Base-by-base conservation (phyloP, 2,888 invertebrate genomes). In the Pharmacophagus antenor region DNA sequence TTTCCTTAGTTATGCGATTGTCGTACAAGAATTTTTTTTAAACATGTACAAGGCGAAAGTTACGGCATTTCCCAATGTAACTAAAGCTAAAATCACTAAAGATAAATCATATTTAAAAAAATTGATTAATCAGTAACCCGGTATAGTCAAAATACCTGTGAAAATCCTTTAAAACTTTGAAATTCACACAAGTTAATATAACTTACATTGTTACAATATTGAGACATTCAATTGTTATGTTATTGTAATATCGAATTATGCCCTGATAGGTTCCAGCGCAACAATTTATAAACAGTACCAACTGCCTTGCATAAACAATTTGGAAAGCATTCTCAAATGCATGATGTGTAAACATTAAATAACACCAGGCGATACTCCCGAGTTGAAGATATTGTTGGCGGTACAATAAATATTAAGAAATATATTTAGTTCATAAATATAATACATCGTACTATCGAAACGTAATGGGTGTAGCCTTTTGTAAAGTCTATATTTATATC, bases 261-360 rank as follows among this genome's bases (percentile, higher is more conserved):
- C 59, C 67, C 60, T 74, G 71, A 79, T 80, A 76, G 77, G 66
- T 75, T 68, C 60, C 68, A 73, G 68, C 70, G 65, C 63, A 67
- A 57, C 64, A 75, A 82, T 85, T 85, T 84, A 84, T 82, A 86
- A 86, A 85, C 84, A 85, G 62, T 58, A 66, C 62, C 65, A 74
- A 66, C 65, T 62, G 73, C 73, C 70, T 77, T 81, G 82, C 77
- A 77, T 85, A 87, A 86, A 87, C 86, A 84, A 66, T 66, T 69
- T 62, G 66, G 62, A 67, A 66, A 74, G 72, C 76, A 74, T 73
- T 76, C 73, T 73, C 67, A 77, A 72, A 76, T 76, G 68, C 74
- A 62, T 67, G 66, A 71, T 69, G 68, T 75, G 79, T 82, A 86
- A 84, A 85, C 82, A 81, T 74, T 74, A 68, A 81, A 84, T 79